Evolutionary conservation across 2,888 invertebrate genomes (phyloP).

Genomic region (Ommatoiulus sabulosus): DNA sequence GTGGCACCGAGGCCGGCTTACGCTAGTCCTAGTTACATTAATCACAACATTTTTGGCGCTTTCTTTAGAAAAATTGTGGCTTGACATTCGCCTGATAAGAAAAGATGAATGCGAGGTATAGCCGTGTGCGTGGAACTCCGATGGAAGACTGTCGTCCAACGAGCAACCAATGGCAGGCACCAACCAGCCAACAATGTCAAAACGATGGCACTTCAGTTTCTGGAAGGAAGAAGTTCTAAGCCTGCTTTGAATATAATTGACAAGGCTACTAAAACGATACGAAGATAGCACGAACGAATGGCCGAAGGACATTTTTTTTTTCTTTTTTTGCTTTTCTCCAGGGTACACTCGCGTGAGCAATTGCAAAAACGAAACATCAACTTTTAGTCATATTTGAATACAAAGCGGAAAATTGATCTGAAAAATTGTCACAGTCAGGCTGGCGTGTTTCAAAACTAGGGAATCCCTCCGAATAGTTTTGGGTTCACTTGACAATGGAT

Average conservation of each 20-base stretch:
- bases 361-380: conserved; percentile 43
- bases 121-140: not conserved
- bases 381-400: conserved; percentile 23
- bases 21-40: conserved; percentile 39
- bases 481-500: conserved; percentile 23
- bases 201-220: not conserved
- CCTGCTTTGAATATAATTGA: conserved; percentile 35
- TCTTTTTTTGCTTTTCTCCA: not conserved
- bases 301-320: not conserved
- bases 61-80: not conserved
- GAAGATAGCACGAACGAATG: not conserved
- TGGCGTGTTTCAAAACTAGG: not conserved
- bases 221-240: not conserved
- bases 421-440: conserved; percentile 15
- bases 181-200: not conserved
- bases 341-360: conserved; percentile 1
- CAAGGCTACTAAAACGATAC: conserved; percentile 3
- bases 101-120: not conserved
- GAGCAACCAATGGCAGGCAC: not conserved
- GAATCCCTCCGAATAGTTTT: conserved; percentile 1
- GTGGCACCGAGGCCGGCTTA: not conserved
- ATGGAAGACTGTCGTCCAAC: not conserved
- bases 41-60: not conserved
- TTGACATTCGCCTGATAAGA: conserved; percentile 13
- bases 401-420: conserved; percentile 15